Evolutionary conservation across 2,888 invertebrate genomes (phyloP).

Genomic region (Ophraella communa): DNA sequence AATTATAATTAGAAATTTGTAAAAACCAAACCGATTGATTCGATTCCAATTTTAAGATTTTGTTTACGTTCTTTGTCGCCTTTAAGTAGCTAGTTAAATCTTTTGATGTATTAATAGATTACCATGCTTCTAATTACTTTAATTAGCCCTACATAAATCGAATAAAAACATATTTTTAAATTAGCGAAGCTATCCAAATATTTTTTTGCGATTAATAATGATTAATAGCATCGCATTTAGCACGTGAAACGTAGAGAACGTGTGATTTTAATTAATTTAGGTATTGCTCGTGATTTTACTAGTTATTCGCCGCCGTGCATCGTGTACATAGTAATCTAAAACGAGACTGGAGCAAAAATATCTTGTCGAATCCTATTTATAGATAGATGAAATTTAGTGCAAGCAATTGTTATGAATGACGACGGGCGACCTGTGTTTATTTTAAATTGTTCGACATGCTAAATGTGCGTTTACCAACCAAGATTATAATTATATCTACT

Average conservation of each 20-base stretch:
- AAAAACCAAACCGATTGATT: too few species aligned
- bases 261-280: constrained; percentile 11
- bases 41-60: too few species aligned
- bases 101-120: too few species aligned
- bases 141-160: too few species aligned
- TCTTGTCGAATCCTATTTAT: constrained; percentile 33
- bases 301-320: neutral
- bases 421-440: constrained; percentile 26
- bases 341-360: constrained; percentile 27
- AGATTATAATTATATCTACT: neutral
- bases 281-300: constrained; percentile 3
- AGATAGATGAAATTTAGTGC: constrained; percentile 37
- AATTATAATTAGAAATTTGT: too few species aligned
- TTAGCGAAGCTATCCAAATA: too few species aligned
- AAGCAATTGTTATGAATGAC: constrained; percentile 35
- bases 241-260: neutral
- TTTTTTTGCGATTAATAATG: too few species aligned
- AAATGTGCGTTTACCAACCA: constrained; percentile 2
- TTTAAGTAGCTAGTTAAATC: too few species aligned
- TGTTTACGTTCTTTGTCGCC: too few species aligned
- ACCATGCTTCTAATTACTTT: too few species aligned
- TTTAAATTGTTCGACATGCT: constrained; percentile 18
- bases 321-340: constrained; percentile 7
- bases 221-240: too few species aligned
- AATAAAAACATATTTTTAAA: too few species aligned